phyloP scores from a whole-genome alignment of 2,797 vertebrate species.

The Tenualosa thibaudeaui region DNA sequence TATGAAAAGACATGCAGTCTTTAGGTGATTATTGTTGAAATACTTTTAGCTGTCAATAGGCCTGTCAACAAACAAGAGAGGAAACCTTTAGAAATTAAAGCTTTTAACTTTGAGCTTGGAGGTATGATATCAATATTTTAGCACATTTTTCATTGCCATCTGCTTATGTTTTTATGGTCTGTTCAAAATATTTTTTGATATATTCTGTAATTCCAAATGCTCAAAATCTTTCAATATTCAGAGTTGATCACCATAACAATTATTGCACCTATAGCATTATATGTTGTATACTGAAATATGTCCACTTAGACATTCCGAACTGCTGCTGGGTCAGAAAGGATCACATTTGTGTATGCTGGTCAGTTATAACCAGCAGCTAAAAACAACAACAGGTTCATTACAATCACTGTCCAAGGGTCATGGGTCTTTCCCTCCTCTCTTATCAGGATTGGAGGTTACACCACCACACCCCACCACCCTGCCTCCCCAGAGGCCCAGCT shows the following conservation, averaged over 20 bases:
- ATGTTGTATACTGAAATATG: not conserved
- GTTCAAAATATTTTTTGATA: not conserved
- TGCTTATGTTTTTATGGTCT: not conserved
- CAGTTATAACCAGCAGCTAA: not conserved
- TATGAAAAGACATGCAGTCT: not conserved
- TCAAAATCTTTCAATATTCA: not conserved
- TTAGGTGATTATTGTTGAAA: not conserved
- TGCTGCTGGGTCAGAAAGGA: not conserved
- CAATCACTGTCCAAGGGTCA: not conserved
- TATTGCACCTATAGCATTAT: not conserved
- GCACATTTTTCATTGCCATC: not conserved
- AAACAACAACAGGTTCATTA: not conserved
- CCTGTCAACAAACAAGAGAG: not conserved
- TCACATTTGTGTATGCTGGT: not conserved
- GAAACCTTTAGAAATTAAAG: not conserved
- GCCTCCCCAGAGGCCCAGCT: not conserved
- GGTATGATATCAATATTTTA: not conserved
- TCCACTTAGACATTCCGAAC: not conserved
- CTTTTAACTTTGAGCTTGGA: not conserved
- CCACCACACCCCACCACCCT: not conserved
- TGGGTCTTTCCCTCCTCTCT: not conserved
- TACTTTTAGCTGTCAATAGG: not conserved
- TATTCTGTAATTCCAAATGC: not conserved
- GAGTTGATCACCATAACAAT: not conserved
- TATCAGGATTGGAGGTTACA: not conserved